Percentiles rank a stretch among this genome's conserved stretches.
phyloP scores from a whole-genome alignment of 2,797 vertebrate genomes.

The Malurus leucopterus region DNA sequence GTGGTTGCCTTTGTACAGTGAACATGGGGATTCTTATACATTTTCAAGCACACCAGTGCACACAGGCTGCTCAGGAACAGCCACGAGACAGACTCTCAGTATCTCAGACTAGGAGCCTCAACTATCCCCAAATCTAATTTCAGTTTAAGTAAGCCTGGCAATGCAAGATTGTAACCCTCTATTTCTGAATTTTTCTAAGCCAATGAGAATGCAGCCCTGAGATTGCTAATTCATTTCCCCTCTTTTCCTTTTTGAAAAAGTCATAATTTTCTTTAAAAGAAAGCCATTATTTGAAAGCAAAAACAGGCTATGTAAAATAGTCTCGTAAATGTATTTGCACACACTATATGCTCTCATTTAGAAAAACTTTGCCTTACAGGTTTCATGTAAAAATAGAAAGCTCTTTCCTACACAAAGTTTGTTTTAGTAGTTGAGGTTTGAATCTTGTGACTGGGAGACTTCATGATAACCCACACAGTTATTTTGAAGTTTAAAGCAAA shows the following conservation, averaged over 20 bases:
- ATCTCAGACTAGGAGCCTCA: background rate
- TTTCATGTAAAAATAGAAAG: conserved; percentile 20
- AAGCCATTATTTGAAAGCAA: background rate
- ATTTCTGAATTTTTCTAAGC: background rate
- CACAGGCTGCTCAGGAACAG: background rate
- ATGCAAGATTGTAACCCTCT: background rate
- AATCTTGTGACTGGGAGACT: background rate
- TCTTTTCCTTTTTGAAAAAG: background rate
- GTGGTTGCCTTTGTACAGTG: background rate
- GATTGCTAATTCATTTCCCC: background rate
- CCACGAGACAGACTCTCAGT: background rate
- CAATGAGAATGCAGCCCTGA: background rate
- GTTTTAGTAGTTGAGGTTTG: background rate
- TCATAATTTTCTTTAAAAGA: background rate
- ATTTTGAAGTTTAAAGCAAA: background rate
- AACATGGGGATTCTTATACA: background rate
- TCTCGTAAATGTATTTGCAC: background rate
- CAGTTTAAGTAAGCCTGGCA: background rate
- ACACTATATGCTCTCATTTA: background rate
- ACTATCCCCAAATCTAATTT: background rate
- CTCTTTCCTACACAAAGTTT: background rate
- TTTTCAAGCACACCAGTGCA: background rate
- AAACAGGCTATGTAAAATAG: background rate
- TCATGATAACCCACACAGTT: background rate
- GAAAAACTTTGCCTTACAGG: background rate